Conservation (phyloP, 2,888 invertebrate genomes). For the Eugnorisma glareosa region DNA sequence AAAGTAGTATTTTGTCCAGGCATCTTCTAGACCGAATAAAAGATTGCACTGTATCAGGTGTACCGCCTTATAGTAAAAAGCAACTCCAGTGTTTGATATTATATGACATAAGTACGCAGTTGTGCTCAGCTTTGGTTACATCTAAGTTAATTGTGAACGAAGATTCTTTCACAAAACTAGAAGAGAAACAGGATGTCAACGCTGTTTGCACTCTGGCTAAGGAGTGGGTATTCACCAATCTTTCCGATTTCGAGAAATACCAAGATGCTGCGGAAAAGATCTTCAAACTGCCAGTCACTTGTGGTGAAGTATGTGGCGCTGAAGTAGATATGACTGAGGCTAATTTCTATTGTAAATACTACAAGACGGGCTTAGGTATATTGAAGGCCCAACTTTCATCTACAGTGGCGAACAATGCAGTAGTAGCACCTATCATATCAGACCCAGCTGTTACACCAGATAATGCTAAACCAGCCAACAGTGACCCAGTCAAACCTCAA, state of each 20-base stretch:
- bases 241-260: slow-evolving; percentile 70
- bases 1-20: slow-evolving; percentile 74
- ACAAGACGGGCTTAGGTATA: slow-evolving; percentile 77
- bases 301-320: slow-evolving; percentile 79
- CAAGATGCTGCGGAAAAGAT: slow-evolving; percentile 70
- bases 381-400: slow-evolving; percentile 64
- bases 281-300: slow-evolving; percentile 72
- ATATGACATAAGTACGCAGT: slow-evolving; percentile 83
- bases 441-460: slow-evolving; percentile 40
- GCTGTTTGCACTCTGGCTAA: slow-evolving; percentile 76
- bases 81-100: slow-evolving; percentile 83
- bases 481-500: slow-evolving; percentile 31
- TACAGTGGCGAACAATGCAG: slow-evolving; percentile 44
- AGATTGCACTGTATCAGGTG: slow-evolving; percentile 73
- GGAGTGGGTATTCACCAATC: slow-evolving; percentile 77
- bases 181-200: slow-evolving; percentile 72
- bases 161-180: slow-evolving; percentile 72
- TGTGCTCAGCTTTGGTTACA: slow-evolving; percentile 75
- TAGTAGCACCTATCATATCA: slow-evolving; percentile 29
- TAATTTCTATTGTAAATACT: slow-evolving; percentile 85
- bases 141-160: slow-evolving; percentile 71
- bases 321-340: slow-evolving; percentile 75
- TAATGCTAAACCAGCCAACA: slow-evolving; percentile 31
- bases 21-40: slow-evolving; percentile 74
- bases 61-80: slow-evolving; percentile 70